phyloP scores from a whole-genome alignment of 2,888 invertebrate genomes.

The Trissolcus japonicus region DNA sequence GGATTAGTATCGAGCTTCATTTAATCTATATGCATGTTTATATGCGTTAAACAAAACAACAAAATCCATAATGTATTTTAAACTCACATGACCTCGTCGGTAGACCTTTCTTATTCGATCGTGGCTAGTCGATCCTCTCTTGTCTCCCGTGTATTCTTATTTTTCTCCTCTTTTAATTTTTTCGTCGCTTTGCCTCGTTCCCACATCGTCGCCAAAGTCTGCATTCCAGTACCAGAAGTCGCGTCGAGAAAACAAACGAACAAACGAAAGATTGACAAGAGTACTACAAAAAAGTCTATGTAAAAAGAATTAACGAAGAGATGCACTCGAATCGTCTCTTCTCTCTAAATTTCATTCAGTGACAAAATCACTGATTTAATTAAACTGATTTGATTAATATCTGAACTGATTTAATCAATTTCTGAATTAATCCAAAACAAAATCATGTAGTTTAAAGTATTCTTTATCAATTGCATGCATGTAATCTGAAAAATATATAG shows the following conservation, averaged over 20 bases:
- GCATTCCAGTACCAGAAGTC: conserved; percentile 52
- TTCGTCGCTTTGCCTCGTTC: conserved; percentile 57
- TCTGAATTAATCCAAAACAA: too few species aligned
- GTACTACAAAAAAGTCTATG: conserved; percentile 19
- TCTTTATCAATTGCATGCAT: too few species aligned
- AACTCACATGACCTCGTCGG: conserved; percentile 62
- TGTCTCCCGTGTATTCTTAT: conserved; percentile 47
- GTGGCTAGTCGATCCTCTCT: conserved; percentile 44
- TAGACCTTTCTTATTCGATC: conserved; percentile 62
- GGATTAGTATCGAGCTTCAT: background rate
- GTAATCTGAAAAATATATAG: too few species aligned
- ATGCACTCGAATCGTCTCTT: conserved; percentile 58
- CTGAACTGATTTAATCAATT: too few species aligned
- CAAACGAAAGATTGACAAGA: conserved; percentile 9
- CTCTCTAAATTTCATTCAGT: too few species aligned
- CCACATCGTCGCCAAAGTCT: conserved; percentile 52
- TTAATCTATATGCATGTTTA: conserved; percentile 23
- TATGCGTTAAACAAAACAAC: conserved; percentile 43
- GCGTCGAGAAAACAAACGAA: conserved; percentile 21
- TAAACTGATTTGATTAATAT: too few species aligned
- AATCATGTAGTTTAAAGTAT: too few species aligned
- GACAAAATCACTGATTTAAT: too few species aligned
- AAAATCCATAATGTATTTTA: conserved; percentile 59
- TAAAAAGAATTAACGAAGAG: conserved; percentile 12
- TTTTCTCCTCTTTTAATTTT: conserved; percentile 47